A percentile compares a stretch with the other conserved stretches of the same genome.
These are phyloP conservation scores for Oxystoma pomonae DNA, from an alignment of 2,888 invertebrate genomes.

Conservation along the genomic window DNA sequence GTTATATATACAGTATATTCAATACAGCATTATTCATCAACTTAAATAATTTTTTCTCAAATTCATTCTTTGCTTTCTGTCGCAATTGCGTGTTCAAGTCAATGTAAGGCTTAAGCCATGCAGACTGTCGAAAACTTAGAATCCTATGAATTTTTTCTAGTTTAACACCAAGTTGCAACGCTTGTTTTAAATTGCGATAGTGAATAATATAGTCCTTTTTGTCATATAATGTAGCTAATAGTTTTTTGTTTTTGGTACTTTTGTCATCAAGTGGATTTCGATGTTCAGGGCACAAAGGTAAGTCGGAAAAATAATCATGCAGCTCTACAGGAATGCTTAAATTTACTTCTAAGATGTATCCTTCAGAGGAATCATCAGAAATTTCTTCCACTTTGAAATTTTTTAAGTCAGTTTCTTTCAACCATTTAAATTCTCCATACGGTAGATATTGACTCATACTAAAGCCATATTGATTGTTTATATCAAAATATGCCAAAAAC, in stretches of 20 bases:
- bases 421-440: slow-evolving; percentile 9
- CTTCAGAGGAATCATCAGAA: not conserved
- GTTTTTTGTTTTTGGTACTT: slow-evolving; percentile 3
- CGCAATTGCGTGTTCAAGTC: slow-evolving; percentile 21
- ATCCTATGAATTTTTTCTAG: slow-evolving; percentile 20
- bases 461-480: slow-evolving; percentile 12
- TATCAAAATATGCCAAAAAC: slow-evolving; percentile 11
- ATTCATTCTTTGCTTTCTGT: slow-evolving; percentile 20
- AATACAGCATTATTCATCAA: slow-evolving; percentile 25
- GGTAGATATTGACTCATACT: slow-evolving; percentile 12
- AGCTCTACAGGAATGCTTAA: slow-evolving; percentile 9
- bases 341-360: slow-evolving; percentile 14
- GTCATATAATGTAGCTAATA: slow-evolving; percentile 5
- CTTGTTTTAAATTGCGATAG: slow-evolving; percentile 27
- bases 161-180: slow-evolving; percentile 22
- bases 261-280: not conserved
- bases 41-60: slow-evolving; percentile 24
- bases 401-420: not conserved
- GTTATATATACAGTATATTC: too few relatives aligned
- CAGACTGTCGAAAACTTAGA: slow-evolving; percentile 24
- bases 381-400: not conserved
- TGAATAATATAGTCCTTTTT: slow-evolving; percentile 26
- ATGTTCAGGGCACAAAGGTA: slow-evolving; percentile 10
- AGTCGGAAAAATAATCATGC: slow-evolving; percentile 9
- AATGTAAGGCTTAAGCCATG: slow-evolving; percentile 25